Evolutionary conservation across 1,140 invertebrate genomes (phyloP), one percentile per base, ranked within the genome.

Genomic region (Eciton burchellii): DNA sequence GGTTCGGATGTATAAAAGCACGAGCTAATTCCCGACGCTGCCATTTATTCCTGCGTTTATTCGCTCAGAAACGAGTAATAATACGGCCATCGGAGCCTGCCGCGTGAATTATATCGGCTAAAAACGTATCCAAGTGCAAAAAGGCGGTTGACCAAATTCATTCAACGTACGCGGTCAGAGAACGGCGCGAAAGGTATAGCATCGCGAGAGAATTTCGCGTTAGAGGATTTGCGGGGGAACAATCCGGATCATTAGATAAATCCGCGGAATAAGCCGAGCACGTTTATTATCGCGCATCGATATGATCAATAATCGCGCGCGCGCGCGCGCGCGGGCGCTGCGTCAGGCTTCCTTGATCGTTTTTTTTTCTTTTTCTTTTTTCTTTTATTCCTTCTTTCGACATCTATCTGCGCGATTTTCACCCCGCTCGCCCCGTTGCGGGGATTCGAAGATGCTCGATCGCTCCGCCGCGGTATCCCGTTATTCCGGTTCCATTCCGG

Each of bases 21-120:
- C 52, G 49, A 86, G 77, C 81, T 76, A 65, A 54, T 59, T 82
- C 47, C 56, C 77, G 57, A 71, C 56, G 5, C 21, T 56, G n/a
- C 19, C 57, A 16, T 63, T 57, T 73, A 76, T 83, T 60, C 41
- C 24, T 35, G 35, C 56, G 12, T 26, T 66, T 79, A 66, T 79
- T 79, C 12, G 8, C 45, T n/a, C 19, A 29, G 52, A 59, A 9
- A 35, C 60, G 26, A 59, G 26, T 62, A 74, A 74, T 62, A 62
- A 26, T 21, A 41, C 43, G 52, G n/a, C 19, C 52, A 19, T 19
- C 35, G 16, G 35, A 56, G 24, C 43, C 68, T 52, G 47, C 47
- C 26, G 9, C 21, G 16, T 29, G 21, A 56, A 14, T 56, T 56
- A 77, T 41, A 24, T 56, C 41, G 63, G 12, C 2, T 70, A 9